These are phyloP conservation scores for Lagria hirta DNA, from an alignment of 2,888 invertebrate species.

Conservation along the genomic window DNA sequence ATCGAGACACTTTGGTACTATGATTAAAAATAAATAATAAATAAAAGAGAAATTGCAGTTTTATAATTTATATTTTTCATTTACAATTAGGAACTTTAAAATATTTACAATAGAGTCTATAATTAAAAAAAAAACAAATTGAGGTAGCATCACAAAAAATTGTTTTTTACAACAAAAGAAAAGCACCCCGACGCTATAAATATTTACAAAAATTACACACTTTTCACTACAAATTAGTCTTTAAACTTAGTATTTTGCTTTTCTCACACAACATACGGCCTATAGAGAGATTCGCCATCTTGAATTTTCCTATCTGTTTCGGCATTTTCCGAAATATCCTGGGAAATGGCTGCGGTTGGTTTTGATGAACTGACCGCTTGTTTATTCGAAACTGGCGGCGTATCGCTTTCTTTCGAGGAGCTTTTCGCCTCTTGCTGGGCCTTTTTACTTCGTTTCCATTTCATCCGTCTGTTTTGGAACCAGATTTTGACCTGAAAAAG, in stretches of 20 bases:
- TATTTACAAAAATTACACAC: too few relatives aligned
- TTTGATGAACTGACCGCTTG: conserved; percentile 34
- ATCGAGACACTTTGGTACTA: too few relatives aligned
- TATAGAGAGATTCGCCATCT: conserved; percentile 54
- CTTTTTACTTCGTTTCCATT: conserved; percentile 97
- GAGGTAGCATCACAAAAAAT: conserved; percentile 40
- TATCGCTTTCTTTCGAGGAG: conserved; percentile 37
- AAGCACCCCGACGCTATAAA: too few relatives aligned
- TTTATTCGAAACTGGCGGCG: conserved; percentile 37
- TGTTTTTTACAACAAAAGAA: too few relatives aligned
- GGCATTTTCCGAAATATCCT: conserved; percentile 24
- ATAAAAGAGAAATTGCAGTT: conserved; percentile 12
- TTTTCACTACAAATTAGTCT: too few relatives aligned
- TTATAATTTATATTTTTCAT: conserved; percentile 18
- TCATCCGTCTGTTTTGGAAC: conserved; percentile 99
- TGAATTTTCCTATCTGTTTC: conserved; percentile 42
- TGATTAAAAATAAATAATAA: too few relatives aligned
- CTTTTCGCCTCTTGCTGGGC: conserved; percentile 84
- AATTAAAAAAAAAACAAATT: conserved; percentile 33
- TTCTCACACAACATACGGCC: conserved; percentile 56
- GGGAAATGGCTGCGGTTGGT: conserved; percentile 26
- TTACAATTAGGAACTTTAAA: conserved; percentile 46
- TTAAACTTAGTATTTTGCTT: too few relatives aligned
- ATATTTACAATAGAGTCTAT: conserved; percentile 41
- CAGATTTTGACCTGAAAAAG: conserved; percentile 88